Evolutionary conservation across 2,888 invertebrate species (phyloP), one percentile per base, ranked within the genome.

Genomic region (Archips xylosteana): DNA sequence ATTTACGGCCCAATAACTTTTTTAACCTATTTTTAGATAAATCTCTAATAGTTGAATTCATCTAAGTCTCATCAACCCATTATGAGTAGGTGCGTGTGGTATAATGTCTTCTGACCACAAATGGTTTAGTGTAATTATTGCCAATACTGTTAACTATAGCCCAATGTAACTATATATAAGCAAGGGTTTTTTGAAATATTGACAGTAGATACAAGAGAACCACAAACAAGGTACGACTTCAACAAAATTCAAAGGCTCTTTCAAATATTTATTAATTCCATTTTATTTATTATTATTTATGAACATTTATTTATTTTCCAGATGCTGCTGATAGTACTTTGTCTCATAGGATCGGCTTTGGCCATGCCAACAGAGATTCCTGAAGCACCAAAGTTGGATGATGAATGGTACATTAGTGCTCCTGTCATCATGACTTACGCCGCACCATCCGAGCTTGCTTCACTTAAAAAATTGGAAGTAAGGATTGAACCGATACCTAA

Each of bases 321-420:
- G 89, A 89, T 89, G 89, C 76, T 81, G 73, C 45, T 79, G 0
- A 13, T 86, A 49, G 81, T 78, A 12, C 49, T 90, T 8, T 87
- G 83, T 76, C 76, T 90, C 57, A 71, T 84, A 10, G 81, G 82
- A 4, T 75, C 79, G 59, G 79, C 79, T 5, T 70, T 78, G 63
- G 87, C 88, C 12, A 72, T 85, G 42, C 89, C 89, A 3, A 71
- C 81, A 12, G 9, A 15, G 2, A 74, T 81, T 4, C 79, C 79
- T 3, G 68, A 79, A 34, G 76, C 78, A 2, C 70, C 72, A 2
- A 0, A 67, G 32, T 62, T 71, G 6, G 64, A 67, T 72, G 42
- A 42, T 73, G 60, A 66, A 64, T 39, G 72, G 71, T 60, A 73
- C 74, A 5, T 67, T 13, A 39, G 23, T 6, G 54, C 66, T 2